Evolutionary conservation across 2,888 invertebrate genomes (phyloP), one percentile per base, ranked within the genome.

Genomic region (Encarsia formosa): DNA sequence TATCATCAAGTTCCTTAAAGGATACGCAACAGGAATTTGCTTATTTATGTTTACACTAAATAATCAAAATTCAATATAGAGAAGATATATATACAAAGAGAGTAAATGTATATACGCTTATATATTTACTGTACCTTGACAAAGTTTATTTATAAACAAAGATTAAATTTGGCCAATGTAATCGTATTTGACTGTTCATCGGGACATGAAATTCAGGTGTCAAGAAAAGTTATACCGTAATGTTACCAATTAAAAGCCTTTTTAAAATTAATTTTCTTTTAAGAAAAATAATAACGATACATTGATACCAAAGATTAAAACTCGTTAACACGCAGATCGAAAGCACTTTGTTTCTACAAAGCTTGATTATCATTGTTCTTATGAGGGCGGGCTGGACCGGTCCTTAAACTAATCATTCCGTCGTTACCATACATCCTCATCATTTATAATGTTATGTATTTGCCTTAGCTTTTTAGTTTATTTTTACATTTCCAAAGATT

Each of bases 321-420:
- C 41, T 48, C 23, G 48, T 51, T 51, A 23, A 48, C 48, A 57
- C 19, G 49, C 57, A 57, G 54, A 54, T 54, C 57, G 51, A 57
- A 57, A 48, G 38, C 45, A 45, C 48, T 46, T 43, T 53, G 42
- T 49, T 56, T n/a, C n/a, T 46, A 56, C 49, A 47, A 54, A 51
- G 47, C 40, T 37, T 37, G n/a, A 48, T 49, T 47, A 16, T 52
- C 52, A 32, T 51, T 41, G 19, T 42, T 57, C 34, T 42, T 50
- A 52, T 47, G 9, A 53, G 58, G 48, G 52, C 66, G 67, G 68
- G 68, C 68, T 65, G 68, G 68, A 52, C 68, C 68, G 65, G 68
- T 34, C 54, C 23, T 37, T 32, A 31, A 49, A 54, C 39, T 52
- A 47, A 55, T 55, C 55, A 55, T 55, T 55, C 52, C 57, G 43